phyloP scores from a whole-genome alignment of 2,797 vertebrate genomes.

The Australoheros facetus region DNA sequence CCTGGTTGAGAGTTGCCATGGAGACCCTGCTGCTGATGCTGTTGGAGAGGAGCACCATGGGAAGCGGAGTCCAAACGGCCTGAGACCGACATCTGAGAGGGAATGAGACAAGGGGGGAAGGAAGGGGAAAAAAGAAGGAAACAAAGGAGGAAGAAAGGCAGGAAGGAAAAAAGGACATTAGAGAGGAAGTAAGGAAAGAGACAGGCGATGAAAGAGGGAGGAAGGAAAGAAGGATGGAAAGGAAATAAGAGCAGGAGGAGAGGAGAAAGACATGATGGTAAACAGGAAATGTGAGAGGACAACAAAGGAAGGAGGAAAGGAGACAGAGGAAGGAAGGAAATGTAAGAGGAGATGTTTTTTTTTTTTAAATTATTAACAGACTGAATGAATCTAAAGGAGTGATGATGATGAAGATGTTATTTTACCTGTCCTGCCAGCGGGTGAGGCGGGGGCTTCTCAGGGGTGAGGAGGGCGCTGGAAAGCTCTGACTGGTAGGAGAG shows the following conservation, averaged over 20 bases:
- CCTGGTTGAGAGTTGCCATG: slow-evolving; percentile 75
- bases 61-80: slow-evolving; percentile 83
- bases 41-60: slow-evolving; percentile 75
- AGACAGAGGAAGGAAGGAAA: not conserved
- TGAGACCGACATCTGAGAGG: slow-evolving; percentile 76
- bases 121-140: not conserved
- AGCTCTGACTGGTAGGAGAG: slow-evolving; percentile 89
- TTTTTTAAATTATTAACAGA: not conserved
- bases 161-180: no score
- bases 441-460: slow-evolving; percentile 83
- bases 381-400: not conserved
- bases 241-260: no score
- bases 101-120: no score
- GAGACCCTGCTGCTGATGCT: slow-evolving; percentile 81
- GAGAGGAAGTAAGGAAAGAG: not conserved
- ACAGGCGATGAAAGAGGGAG: not conserved
- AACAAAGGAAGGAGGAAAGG: fast-evolving
- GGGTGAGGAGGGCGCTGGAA: slow-evolving; percentile 82
- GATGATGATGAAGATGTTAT: not conserved
- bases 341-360: not conserved
- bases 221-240: not conserved
- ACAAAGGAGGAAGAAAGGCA: not conserved
- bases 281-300: not conserved
- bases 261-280: not conserved
- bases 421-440: slow-evolving; percentile 84